These are phyloP conservation scores for Pyrrhura leucotis DNA, from an alignment of 2,797 vertebrate genomes.

Conservation along the genomic window DNA sequence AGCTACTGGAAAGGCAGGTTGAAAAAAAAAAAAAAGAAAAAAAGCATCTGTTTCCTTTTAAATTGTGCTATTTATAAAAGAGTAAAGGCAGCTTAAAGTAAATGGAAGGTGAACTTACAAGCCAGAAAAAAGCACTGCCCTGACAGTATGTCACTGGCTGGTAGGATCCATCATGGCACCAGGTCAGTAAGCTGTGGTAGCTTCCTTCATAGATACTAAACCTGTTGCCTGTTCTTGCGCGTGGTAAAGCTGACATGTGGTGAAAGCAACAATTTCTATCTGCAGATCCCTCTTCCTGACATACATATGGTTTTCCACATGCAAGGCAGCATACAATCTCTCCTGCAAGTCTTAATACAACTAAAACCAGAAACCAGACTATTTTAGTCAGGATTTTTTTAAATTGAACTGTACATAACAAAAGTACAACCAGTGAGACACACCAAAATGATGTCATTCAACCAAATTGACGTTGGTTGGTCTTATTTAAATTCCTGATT, in stretches of 20 bases:
- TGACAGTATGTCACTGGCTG: neutral
- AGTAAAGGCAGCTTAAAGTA: neutral
- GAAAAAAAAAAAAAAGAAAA: rapidly evolving
- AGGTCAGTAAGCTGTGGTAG: neutral
- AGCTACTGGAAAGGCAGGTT: neutral
- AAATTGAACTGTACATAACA: neutral
- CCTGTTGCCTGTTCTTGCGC: neutral
- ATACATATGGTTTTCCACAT: rapidly evolving
- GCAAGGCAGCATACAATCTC: neutral
- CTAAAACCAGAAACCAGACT: neutral
- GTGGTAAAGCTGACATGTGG: neutral
- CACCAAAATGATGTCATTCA: neutral
- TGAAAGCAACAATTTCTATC: neutral
- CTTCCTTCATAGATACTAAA: neutral
- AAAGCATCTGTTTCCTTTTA: neutral
- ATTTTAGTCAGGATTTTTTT: neutral
- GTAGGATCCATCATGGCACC: neutral
- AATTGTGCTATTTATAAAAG: neutral
- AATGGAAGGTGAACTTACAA: neutral
- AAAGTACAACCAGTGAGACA: neutral
- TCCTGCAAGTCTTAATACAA: neutral
- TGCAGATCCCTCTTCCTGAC: neutral
- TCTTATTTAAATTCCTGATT: neutral
- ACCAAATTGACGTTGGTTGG: neutral
- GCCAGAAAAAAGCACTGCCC: neutral